phyloP scores from a whole-genome alignment of 2,113 vertebrate species.

The Passerina amoena region DNA sequence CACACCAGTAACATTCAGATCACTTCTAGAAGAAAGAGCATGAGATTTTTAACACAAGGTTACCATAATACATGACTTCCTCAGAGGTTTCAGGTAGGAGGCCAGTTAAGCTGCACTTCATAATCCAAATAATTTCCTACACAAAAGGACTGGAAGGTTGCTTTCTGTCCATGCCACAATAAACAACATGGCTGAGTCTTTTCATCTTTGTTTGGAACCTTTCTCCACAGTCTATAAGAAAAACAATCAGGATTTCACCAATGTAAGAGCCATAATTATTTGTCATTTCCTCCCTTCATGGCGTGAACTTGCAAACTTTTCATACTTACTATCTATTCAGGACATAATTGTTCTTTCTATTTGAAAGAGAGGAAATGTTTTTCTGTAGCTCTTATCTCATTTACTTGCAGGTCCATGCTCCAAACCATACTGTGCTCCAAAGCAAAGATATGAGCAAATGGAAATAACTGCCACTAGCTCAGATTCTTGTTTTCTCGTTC shows the following conservation, averaged over 20 bases:
- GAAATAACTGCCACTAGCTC: neutral
- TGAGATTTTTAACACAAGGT: neutral
- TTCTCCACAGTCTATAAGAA: neutral
- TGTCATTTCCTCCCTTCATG: neutral
- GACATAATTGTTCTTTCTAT: neutral
- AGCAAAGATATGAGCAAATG: neutral
- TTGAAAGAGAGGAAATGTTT: neutral
- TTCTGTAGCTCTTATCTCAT: neutral
- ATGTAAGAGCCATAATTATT: neutral
- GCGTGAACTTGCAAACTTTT: neutral
- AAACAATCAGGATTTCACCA: neutral
- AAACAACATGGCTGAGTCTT: neutral
- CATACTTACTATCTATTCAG: neutral
- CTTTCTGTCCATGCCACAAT: neutral
- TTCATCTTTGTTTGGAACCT: neutral
- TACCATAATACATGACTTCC: neutral
- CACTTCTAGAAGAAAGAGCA: neutral
- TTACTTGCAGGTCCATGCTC: neutral
- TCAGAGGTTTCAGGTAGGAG: neutral
- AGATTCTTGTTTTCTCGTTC: neutral
- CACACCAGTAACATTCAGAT: neutral
- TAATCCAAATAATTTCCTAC: neutral
- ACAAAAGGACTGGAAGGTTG: neutral
- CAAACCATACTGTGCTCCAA: neutral
- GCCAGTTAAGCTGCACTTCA: neutral